A percentile compares a stretch with the other conserved stretches of the same genome.
phyloP scores from a whole-genome alignment of 2,797 vertebrate genomes.

The Threskiornis aethiopicus region DNA sequence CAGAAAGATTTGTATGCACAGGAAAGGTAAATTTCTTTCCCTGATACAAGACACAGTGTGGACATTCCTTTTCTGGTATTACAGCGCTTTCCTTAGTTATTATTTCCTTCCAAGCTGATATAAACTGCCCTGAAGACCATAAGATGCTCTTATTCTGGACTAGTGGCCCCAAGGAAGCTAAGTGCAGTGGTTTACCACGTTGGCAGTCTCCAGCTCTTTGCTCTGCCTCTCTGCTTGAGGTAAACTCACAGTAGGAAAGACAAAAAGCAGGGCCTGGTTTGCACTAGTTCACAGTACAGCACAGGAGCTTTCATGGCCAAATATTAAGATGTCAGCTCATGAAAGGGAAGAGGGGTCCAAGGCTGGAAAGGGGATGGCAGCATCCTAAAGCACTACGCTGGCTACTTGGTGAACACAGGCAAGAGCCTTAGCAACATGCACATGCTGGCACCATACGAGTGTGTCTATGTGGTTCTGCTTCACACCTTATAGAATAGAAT shows the following conservation, averaged over 20 bases:
- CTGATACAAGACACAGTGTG: not conserved
- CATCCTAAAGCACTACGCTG: not conserved
- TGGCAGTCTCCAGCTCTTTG: not conserved
- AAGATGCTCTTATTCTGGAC: not conserved
- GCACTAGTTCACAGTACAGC: not conserved
- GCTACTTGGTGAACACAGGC: not conserved
- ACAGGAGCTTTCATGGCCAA: not conserved
- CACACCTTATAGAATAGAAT: not conserved
- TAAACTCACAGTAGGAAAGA: not conserved
- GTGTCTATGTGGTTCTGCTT: not conserved
- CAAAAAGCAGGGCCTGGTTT: not conserved
- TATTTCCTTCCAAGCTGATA: not conserved
- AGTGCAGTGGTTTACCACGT: not conserved
- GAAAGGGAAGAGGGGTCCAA: not conserved
- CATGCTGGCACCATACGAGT: fast-evolving
- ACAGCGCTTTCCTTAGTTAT: not conserved
- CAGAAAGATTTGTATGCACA: not conserved
- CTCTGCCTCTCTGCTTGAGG: not conserved
- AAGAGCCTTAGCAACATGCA: not conserved
- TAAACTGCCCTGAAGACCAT: not conserved
- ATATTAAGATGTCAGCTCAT: not conserved
- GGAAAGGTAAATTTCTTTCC: not conserved
- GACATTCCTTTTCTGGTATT: not conserved
- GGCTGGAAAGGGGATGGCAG: not conserved
- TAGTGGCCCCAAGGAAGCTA: not conserved